These are phyloP conservation scores for Lithobates pipiens DNA, from an alignment of 2,797 vertebrate species.

Conservation along the genomic window DNA sequence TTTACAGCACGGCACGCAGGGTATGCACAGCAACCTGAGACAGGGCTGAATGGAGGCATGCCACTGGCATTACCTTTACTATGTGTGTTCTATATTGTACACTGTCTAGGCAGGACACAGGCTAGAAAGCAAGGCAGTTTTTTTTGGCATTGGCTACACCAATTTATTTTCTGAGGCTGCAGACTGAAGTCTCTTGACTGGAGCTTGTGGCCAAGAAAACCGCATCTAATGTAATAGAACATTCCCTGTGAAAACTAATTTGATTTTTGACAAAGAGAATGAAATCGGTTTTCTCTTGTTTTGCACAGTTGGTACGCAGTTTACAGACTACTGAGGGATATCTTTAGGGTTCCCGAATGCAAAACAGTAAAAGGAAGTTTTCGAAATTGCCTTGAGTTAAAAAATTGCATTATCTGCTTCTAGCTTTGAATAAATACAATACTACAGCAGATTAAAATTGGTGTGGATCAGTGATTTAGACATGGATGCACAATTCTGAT, in stretches of 20 bases:
- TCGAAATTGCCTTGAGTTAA: neutral
- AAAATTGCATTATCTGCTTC: neutral
- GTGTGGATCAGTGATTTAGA: no score
- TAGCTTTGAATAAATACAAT: no score
- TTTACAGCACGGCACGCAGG: constrained; percentile 30
- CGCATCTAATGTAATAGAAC: constrained; percentile 18
- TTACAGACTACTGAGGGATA: constrained; percentile 3
- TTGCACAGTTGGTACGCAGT: neutral
- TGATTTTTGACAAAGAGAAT: constrained; percentile 37
- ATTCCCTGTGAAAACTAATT: constrained; percentile 33
- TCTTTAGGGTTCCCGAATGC: constrained; percentile 21
- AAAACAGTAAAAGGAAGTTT: neutral
- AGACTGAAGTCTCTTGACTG: constrained; percentile 4
- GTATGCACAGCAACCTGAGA: constrained; percentile 12
- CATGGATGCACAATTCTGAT: no score
- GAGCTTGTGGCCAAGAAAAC: constrained; percentile 7
- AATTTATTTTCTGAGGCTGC: constrained; percentile 8
- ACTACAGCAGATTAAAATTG: no score
- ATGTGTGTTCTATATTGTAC: neutral
- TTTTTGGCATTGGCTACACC: constrained; percentile 8
- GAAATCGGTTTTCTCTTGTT: constrained; percentile 26
- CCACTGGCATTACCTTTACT: constrained; percentile 23
- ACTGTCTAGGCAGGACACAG: neutral
- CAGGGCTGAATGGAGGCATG: constrained; percentile 16
- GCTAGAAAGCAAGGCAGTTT: neutral